Evolutionary conservation across 1,140 invertebrate genomes (phyloP).

Genomic region (Drosophila yakuba): DNA sequence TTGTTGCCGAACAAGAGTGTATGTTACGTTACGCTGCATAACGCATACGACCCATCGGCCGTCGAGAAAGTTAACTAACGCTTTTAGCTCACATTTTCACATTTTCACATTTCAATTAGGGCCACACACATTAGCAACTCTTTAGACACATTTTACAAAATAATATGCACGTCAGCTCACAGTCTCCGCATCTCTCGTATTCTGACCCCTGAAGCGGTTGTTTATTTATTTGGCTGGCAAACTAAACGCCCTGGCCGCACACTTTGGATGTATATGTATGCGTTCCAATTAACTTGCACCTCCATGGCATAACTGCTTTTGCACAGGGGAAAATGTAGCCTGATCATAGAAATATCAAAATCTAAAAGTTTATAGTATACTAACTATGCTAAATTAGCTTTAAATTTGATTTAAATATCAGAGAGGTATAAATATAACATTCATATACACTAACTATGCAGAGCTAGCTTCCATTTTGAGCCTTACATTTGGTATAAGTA

Average conservation of each 20-base stretch:
- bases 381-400: too few species aligned
- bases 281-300: conserved; percentile 71
- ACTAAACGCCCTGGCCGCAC: conserved; percentile 59
- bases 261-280: conserved; percentile 58
- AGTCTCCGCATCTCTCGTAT: neutral
- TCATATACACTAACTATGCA: too few species aligned
- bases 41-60: conserved; percentile 40
- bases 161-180: conserved; percentile 42
- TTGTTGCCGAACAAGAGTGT: conserved; percentile 43
- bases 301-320: conserved; percentile 1
- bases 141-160: conserved; percentile 61
- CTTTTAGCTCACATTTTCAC: conserved; percentile 36
- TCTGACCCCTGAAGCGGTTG: conserved; percentile 8
- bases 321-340: neutral
- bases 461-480: too few species aligned
- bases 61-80: conserved; percentile 40
- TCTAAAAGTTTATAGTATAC: too few species aligned
- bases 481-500: too few species aligned
- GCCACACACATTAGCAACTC: conserved; percentile 38
- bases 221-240: conserved; percentile 60
- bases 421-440: too few species aligned
- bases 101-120: conserved; percentile 65
- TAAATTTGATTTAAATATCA: too few species aligned
- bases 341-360: too few species aligned
- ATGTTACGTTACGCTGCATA: conserved; percentile 18